A percentile compares a stretch with the other conserved stretches of the same genome.
Conservation (phyloP, 2,113 vertebrate genomes). For the Rhabdomys dilectus region DNA sequence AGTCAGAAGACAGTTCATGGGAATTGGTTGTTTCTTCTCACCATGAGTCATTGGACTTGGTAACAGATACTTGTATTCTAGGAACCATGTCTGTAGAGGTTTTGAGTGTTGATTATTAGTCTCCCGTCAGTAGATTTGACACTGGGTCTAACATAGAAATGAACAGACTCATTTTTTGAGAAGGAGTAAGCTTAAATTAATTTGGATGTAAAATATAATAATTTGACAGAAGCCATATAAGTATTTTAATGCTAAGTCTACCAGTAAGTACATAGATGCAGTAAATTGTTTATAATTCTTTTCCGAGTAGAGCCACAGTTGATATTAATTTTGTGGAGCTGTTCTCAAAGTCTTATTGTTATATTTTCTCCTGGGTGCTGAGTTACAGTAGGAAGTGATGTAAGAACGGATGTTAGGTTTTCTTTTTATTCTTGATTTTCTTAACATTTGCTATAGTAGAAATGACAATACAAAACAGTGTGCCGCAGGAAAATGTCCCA, state of each 20-base stretch:
- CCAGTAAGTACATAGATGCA: neutral
- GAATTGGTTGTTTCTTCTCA: neutral
- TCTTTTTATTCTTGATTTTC: constrained; percentile 7
- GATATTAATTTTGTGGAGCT: neutral
- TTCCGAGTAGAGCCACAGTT: neutral
- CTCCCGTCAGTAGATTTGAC: neutral
- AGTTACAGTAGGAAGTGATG: neutral
- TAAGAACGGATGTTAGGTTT: neutral
- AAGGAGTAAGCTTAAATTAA: neutral
- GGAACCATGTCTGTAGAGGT: neutral
- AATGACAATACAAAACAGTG: neutral
- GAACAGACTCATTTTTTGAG: neutral
- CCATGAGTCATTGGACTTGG: neutral
- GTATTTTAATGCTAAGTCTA: neutral
- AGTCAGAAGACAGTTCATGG: neutral
- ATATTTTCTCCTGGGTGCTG: neutral
- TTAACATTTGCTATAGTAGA: neutral
- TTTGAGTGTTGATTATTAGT: constrained; percentile 14
- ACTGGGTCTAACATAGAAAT: neutral
- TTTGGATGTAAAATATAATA: constrained; percentile 5
- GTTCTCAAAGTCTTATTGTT: neutral
- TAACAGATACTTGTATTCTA: neutral
- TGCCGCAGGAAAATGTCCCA: neutral
- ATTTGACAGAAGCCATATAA: neutral
- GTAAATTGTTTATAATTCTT: neutral